phyloP scores from a whole-genome alignment of 1,140 invertebrate species.

The Eupeodes corollae region DNA sequence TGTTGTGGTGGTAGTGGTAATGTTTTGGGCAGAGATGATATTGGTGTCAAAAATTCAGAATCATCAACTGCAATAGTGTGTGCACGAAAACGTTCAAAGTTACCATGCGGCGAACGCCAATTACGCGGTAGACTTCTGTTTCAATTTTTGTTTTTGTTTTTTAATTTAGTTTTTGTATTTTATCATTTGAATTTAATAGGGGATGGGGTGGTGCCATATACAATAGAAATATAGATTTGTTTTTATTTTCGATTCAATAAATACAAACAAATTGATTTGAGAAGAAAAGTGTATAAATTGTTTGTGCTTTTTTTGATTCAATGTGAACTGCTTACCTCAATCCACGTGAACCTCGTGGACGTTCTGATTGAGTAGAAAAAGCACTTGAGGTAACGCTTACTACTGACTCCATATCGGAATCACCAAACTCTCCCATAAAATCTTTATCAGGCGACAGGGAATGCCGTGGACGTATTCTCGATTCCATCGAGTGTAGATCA shows the following conservation, averaged over 20 bases:
- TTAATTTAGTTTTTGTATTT: conserved; percentile 5
- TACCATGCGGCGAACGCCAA: conserved; percentile 21
- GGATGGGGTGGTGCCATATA: conserved; percentile 1
- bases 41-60: conserved; percentile 24
- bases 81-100: conserved; percentile 24
- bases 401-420: conserved; percentile 83
- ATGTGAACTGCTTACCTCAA: conserved; percentile 47
- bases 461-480: conserved; percentile 42
- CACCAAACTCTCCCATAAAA: conserved; percentile 56
- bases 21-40: conserved; percentile 1
- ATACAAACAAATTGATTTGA: neutral
- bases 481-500: conserved; percentile 51
- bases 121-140: conserved; percentile 28
- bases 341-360: conserved; percentile 60
- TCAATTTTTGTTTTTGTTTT: conserved; percentile 10
- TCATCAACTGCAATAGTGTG: conserved; percentile 35
- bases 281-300: conserved; percentile 8
- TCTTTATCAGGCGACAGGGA: conserved; percentile 58
- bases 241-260: neutral
- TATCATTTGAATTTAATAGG: conserved; percentile 1
- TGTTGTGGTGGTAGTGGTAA: conserved; percentile 4
- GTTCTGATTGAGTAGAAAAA: conserved; percentile 83
- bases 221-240: conserved; percentile 4
- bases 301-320: conserved; percentile 4
- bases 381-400: conserved; percentile 78